Evolutionary conservation across 2,113 vertebrate species (phyloP), one percentile per base, ranked within the genome.

Genomic region (Apeltes quadracus): DNA sequence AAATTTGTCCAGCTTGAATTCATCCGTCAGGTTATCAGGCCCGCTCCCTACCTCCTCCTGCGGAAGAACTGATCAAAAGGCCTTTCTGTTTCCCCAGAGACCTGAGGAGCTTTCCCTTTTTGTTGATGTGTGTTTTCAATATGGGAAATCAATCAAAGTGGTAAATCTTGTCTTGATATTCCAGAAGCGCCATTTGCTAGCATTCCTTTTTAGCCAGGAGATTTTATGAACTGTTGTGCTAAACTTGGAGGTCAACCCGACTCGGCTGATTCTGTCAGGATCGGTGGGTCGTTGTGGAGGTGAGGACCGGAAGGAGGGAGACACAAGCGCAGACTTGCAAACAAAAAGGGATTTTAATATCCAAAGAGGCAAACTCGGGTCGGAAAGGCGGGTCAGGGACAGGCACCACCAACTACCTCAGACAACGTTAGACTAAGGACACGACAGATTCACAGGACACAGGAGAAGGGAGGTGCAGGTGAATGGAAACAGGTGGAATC

Each of bases 1-100:
- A 67, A 62, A 61, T 44, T 56, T 39, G 38, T 23, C 27, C 27
- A 70, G 56, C 76, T 73, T 77, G 25, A 73, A 69, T 76, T 58
- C 34, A 48, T 76, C 73, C 20, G 12, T 15, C 65, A 50, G 75
- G 38, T 23, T 44, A 11, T 41, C 6, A n/a, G 9, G 41, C 38
- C 20, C 39, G 9, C 23, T 38, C 43, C 64, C 57, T 14, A 3
- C 57, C 56, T 46, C 64, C 23, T 27, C 43, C 29, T 3, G 54
- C 29, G 12, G 61, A 72, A 41, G 34, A 36, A 69, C 27, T 53
- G 67, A 73, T 41, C 65, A 43, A 66, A 59, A 43, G 39, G 13
- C 44, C 12, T 51, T 20, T 27, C 27, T 18, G 53, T 29, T 66
- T 75, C 39, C 51, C 65, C 43, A 46, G 57, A 48, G 68, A 64